Conservation (phyloP, 2,888 invertebrate species). For the Clitarchus hookeri region DNA sequence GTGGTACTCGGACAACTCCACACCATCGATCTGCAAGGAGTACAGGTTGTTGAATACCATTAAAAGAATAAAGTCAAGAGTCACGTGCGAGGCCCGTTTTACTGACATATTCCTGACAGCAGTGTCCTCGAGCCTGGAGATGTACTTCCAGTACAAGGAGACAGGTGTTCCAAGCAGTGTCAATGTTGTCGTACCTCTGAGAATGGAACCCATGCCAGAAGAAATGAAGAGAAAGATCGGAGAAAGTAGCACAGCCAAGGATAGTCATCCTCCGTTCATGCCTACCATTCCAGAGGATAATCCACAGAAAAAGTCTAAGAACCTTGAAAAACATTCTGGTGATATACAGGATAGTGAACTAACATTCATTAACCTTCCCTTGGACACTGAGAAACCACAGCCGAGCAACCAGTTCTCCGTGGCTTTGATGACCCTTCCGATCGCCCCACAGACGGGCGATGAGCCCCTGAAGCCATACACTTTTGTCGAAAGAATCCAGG, state of each 20-base stretch:
- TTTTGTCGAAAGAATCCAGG: constrained; percentile 48
- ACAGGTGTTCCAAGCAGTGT: constrained; percentile 45
- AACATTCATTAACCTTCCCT: neutral
- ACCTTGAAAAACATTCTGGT: neutral
- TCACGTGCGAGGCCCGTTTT: constrained; percentile 53
- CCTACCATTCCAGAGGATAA: neutral
- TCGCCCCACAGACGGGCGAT: constrained; percentile 45
- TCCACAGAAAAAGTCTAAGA: neutral
- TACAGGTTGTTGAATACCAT: constrained; percentile 53
- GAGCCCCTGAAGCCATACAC: constrained; percentile 12
- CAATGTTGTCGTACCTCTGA: constrained; percentile 50
- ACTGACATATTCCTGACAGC: constrained; percentile 58
- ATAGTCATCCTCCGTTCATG: neutral
- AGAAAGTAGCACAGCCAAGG: neutral
- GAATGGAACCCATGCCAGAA: constrained; percentile 42
- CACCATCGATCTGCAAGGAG: constrained; percentile 50
- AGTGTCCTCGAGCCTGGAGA: constrained; percentile 57
- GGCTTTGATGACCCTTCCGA: constrained; percentile 57
- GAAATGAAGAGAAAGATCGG: neutral
- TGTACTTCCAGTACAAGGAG: constrained; percentile 51
- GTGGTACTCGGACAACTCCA: constrained; percentile 50
- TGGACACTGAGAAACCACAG: neutral
- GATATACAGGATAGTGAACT: neutral
- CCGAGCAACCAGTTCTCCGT: constrained; percentile 57
- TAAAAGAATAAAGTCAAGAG: constrained; percentile 51